Base-by-base conservation (phyloP, 2,888 invertebrate species). In the Leucozona laternaria region DNA sequence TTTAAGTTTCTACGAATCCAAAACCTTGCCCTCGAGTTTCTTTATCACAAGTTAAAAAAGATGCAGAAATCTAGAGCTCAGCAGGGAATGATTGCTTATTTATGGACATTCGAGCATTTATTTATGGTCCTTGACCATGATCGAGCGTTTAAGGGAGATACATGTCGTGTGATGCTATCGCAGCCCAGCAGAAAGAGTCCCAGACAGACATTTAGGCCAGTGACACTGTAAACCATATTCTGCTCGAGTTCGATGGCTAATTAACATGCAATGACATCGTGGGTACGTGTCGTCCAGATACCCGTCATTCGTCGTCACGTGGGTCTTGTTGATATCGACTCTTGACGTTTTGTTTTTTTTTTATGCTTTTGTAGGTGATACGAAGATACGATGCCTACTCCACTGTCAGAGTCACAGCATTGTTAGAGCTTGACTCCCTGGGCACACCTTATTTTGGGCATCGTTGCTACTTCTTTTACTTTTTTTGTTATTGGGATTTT, bases 71-170 rank as follows among this genome's bases (percentile, higher is more conserved):
- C 81, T 83, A 66, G 88, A 86, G 88, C 88, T 88, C 88, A 86
- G 88, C 88, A 83, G 86, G 88, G 79, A 88, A 88, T 77, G 80
- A 82, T 78, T 73, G 75, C 83, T 86, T 88, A 86, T 88, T 88
- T 88, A 88, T 88, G 88, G 86, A 88, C 88, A 88, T 79, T 79
- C 75, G 85, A 79, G 85, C 77, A 78, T 73, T 86, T 88, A 88
- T 88, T 88, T 88, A 88, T 88, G 88, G 88, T 88, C 88, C 79
- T 86, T 88, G 85, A 88, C 88, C 88, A 88, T 88, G 87, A 88
- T 88, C 87, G 87, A 84, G 79, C 80, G 83, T 79, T 80, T 79
- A 78, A 68, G 77, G 83, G 75, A 83, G 80, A 83, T 76, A 66
- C 88, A 84, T 83, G 87, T 87, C 88, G 70, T 78, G 78, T 75